phyloP scores from a whole-genome alignment of 1,140 invertebrate species.

The Pinna nobilis region DNA sequence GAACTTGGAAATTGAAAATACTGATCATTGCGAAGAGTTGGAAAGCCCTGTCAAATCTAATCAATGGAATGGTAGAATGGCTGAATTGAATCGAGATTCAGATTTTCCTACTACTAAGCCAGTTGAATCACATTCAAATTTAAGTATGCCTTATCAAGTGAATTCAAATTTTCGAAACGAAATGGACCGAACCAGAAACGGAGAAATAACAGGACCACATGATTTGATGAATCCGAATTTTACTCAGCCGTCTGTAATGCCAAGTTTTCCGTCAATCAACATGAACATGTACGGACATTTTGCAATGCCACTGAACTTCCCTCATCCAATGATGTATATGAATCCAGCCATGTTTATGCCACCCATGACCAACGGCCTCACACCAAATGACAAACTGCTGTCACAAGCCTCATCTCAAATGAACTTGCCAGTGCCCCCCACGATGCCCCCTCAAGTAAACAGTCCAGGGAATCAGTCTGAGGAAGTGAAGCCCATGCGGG shows the following conservation, averaged over 20 bases:
- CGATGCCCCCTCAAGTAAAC: neutral
- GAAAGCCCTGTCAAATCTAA: neutral
- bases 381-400: neutral
- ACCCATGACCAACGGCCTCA: neutral
- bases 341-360: conserved; percentile 29
- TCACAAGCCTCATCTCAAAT: neutral
- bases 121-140: neutral
- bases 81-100: neutral
- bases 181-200: neutral
- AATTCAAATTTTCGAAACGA: neutral
- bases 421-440: neutral
- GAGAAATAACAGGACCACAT: neutral
- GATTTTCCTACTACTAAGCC: neutral
- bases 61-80: neutral
- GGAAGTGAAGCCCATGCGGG: conserved; percentile 9
- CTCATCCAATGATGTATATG: conserved; percentile 30
- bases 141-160: neutral
- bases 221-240: neutral
- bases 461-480: conserved; percentile 24
- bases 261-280: conserved; percentile 1
- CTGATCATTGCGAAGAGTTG: neutral
- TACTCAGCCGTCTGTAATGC: neutral
- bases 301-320: conserved; percentile 30
- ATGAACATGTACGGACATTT: conserved; percentile 39
- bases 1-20: conserved; percentile 7